Evolutionary conservation across 2,113 vertebrate genomes (phyloP).

Genomic region (Carassius gibelio): DNA sequence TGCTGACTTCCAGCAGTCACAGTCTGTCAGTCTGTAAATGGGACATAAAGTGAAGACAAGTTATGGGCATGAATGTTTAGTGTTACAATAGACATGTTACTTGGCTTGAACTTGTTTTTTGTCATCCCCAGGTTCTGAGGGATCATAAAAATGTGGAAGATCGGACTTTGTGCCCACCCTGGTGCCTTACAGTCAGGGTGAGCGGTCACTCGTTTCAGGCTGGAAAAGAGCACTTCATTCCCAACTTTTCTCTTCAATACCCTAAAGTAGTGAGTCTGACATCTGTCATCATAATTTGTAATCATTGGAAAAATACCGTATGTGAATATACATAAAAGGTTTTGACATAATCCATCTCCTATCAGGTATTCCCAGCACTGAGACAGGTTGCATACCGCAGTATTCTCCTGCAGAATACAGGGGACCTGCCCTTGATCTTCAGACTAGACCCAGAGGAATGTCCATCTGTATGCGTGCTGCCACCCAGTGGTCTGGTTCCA

Average conservation of each 20-base stretch:
- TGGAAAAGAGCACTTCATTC: constrained; percentile 76
- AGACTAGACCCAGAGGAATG: constrained; percentile 66
- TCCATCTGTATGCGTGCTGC: constrained; percentile 73
- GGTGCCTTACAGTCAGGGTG: constrained; percentile 83
- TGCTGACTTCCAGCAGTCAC: neutral
- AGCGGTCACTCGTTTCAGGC: constrained; percentile 81
- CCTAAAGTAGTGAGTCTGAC: constrained; percentile 69
- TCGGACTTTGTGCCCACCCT: constrained; percentile 78
- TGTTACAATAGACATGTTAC: neutral
- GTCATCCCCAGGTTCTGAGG: constrained; percentile 71
- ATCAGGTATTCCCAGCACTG: constrained; percentile 84
- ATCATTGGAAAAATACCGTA: neutral
- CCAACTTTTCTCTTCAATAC: constrained; percentile 77
- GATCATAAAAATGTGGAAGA: constrained; percentile 72
- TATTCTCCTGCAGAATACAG: constrained; percentile 80
- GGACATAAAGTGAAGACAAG: neutral
- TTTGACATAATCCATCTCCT: constrained; percentile 3
- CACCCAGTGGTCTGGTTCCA: constrained; percentile 77
- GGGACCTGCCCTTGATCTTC: constrained; percentile 80
- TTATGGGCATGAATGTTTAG: neutral
- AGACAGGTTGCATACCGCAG: constrained; percentile 72
- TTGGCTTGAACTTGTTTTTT: neutral
- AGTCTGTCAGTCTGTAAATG: neutral
- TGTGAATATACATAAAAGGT: neutral
- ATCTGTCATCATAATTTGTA: neutral